These are phyloP conservation scores for Rafetus swinhoei DNA, from an alignment of 2,113 vertebrate genomes.

Conservation along the genomic window DNA sequence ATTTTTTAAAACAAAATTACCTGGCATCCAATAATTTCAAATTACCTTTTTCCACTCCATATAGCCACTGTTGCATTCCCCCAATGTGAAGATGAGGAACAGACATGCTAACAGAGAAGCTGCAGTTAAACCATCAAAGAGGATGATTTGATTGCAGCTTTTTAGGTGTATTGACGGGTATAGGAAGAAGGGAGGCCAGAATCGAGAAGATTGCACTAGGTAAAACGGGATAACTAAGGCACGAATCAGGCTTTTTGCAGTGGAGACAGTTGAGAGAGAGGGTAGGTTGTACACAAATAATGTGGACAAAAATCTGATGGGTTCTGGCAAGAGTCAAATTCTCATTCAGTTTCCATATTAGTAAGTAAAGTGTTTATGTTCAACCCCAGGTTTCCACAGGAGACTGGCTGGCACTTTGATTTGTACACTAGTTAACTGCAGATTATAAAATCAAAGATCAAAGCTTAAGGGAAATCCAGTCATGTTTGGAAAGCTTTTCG, in stretches of 20 bases:
- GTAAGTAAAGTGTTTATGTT: background rate
- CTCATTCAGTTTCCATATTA: fast-evolving
- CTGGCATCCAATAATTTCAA: background rate
- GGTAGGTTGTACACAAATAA: background rate
- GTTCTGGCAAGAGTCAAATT: background rate
- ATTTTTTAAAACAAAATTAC: background rate
- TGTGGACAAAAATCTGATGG: background rate
- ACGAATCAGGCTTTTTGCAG: background rate
- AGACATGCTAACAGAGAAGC: background rate
- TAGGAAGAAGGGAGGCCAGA: background rate
- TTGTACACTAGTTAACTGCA: conserved; percentile 11
- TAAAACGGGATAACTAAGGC: background rate
- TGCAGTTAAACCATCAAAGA: background rate
- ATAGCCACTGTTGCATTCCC: background rate
- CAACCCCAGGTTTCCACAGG: conserved; percentile 25
- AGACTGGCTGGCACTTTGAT: conserved; percentile 41
- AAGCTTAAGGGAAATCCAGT: background rate
- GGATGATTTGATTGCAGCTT: background rate
- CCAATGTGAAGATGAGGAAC: background rate
- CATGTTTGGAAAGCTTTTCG: conserved; percentile 3
- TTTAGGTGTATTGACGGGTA: background rate
- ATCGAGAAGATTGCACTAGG: background rate
- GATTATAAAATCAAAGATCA: conserved; percentile 51
- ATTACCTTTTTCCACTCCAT: background rate
- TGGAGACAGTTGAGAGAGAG: background rate